These are phyloP conservation scores for Pemphigus obesinymphae DNA, from an alignment of 1,140 invertebrate genomes.

Conservation along the genomic window DNA sequence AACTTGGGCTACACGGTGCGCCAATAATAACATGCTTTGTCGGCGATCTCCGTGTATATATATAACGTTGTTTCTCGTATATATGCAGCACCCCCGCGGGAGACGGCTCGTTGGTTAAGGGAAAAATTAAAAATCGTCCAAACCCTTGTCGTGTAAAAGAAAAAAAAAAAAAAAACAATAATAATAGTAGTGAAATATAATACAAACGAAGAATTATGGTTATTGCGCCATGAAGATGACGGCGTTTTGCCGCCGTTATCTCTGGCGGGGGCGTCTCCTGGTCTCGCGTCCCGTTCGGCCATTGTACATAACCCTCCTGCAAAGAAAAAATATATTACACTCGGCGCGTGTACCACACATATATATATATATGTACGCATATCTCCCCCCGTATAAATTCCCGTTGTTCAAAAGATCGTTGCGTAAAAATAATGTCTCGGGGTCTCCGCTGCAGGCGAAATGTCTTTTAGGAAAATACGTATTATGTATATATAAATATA, in stretches of 20 bases:
- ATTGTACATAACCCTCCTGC: background rate
- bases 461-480: constrained; percentile 7
- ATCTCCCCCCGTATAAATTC: background rate
- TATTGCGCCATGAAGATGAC: constrained; percentile 26
- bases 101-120: background rate
- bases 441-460: background rate
- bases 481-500: constrained; percentile 16
- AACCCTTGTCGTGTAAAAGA: background rate
- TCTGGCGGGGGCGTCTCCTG: background rate
- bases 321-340: constrained; percentile 10
- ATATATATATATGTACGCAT: background rate
- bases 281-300: background rate
- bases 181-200: background rate
- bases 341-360: background rate
- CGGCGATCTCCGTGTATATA: background rate
- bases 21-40: background rate
- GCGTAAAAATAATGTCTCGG: constrained; percentile 35
- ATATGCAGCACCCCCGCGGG: background rate
- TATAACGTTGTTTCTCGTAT: background rate
- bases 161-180: background rate
- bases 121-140: constrained; percentile 9
- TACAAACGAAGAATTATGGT: constrained; percentile 36
- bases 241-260: constrained; percentile 10
- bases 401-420: constrained; percentile 26
- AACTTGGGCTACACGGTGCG: background rate